These are phyloP conservation scores for Acrocephalus arundinaceus DNA, from an alignment of 2,113 vertebrate species.

Conservation along the genomic window DNA sequence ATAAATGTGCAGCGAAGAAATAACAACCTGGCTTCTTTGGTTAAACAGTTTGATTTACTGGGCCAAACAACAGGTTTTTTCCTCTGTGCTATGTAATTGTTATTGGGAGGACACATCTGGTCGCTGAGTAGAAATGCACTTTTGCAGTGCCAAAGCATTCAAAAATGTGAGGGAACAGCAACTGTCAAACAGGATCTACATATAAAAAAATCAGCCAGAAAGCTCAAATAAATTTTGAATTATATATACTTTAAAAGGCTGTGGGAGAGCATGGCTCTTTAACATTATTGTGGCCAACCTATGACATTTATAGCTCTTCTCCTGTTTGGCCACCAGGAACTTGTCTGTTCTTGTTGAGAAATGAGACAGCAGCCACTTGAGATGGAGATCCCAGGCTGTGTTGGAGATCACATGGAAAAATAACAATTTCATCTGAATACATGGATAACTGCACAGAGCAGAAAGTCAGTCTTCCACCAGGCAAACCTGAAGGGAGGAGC, in stretches of 20 bases:
- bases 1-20: not conserved
- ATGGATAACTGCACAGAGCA: not conserved
- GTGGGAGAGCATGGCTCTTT: not conserved
- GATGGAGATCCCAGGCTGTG: not conserved
- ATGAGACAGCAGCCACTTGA: not conserved
- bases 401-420: not conserved
- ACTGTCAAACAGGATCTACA: not conserved
- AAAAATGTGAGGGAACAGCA: not conserved
- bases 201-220: not conserved
- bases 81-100: not conserved
- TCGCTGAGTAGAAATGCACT: not conserved
- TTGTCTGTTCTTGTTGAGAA: not conserved
- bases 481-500: not conserved
- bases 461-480: not conserved
- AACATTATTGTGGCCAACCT: not conserved
- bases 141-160: not conserved
- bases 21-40: not conserved
- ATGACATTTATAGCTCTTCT: not conserved
- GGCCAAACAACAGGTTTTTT: slow-evolving; percentile 12
- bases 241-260: not conserved
- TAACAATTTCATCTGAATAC: fast-evolving
- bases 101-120: slow-evolving; percentile 3
- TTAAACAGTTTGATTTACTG: slow-evolving; percentile 35
- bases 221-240: not conserved
- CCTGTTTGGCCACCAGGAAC: not conserved